Base-by-base conservation (phyloP, 2,888 invertebrate genomes). In the Andrena trimmerana region DNA sequence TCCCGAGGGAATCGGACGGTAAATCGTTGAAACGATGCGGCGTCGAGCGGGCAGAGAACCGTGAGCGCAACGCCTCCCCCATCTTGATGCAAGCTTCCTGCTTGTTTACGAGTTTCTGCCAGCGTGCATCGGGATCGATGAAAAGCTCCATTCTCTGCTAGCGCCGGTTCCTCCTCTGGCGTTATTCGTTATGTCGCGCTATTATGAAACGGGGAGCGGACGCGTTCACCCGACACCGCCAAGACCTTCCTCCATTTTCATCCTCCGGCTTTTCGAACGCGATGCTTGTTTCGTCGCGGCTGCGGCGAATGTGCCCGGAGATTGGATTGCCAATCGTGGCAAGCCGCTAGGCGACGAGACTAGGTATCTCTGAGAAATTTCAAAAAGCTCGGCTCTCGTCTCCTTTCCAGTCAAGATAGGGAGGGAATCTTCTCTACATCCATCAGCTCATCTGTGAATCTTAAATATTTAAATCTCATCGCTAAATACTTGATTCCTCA, bases 61-160 rank as follows among this genome's bases (percentile, higher is more conserved):
- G 63, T 16, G 48, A 69, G 52, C 59, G 63, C 36, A 74, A 57
- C 69, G 48, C 65, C 66, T 75, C 75, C 54, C 20, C 79, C 74
- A 67, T 74, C 71, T 76, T 36, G 77, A 66, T 76, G 70, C 70
- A 57, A 77, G 73, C 66, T 73, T 81, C 67, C 66, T 36, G 66
- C 70, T 77, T 73, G 76, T 73, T 81, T 77, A 70, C 83, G 76
- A 72, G 68, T 48, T 50, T 73, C 48, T 72, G 52, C 16, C 78
- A 50, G 24, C 59, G 42, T 63, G 48, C 60, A 73, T 73, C 71
- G 48, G 50, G 50, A 79, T 79, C 76, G 78, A 76, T 73, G 82
- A 76, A 76, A 78, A 71, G 76, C 81, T 71, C 24, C 42, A 8
- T 60, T 66, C 70, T 67, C 80, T 31, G 42, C 16, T 29, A 16